Percentiles rank a stretch among this genome's conserved stretches.
Evolutionary conservation across 2,888 invertebrate species (phyloP).

Genomic region (Tridacna crocea): DNA sequence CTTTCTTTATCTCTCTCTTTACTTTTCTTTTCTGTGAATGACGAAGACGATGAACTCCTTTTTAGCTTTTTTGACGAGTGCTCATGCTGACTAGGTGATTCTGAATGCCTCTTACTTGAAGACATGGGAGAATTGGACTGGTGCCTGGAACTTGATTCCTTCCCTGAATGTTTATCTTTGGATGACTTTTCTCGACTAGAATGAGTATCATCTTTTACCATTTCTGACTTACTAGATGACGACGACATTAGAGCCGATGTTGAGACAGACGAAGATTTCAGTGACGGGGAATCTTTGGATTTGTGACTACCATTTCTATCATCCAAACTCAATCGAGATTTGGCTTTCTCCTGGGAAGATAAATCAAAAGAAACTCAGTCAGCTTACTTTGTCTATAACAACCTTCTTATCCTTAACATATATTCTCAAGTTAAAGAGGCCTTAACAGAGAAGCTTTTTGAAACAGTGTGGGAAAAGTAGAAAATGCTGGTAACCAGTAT

Average conservation of each 20-base stretch:
- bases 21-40: conserved; percentile 39
- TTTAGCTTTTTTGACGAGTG: conserved; percentile 50
- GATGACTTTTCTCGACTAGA: conserved; percentile 43
- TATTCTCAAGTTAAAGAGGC: too few relatives aligned
- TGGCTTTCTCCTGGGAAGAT: conserved; percentile 51
- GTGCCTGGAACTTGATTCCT: conserved; percentile 43
- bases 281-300: conserved; percentile 20
- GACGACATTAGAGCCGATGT: conserved; percentile 14
- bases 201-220: conserved; percentile 40
- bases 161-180: conserved; percentile 42
- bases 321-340: conserved; percentile 52
- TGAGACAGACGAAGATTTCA: conserved; percentile 28
- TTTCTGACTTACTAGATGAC: conserved; percentile 34
- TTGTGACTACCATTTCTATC: conserved; percentile 36
- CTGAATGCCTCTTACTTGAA: conserved; percentile 62
- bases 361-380: neutral
- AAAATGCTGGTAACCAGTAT: neutral
- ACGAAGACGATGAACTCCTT: conserved; percentile 45
- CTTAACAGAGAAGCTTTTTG: neutral
- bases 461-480: neutral
- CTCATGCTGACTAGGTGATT: conserved; percentile 54
- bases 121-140: conserved; percentile 45
- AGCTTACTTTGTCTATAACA: too few relatives aligned
- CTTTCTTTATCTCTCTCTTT: conserved; percentile 38
- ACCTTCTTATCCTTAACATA: too few relatives aligned